Conservation (phyloP, 2,797 vertebrate genomes). For the Epinephelus awoara region DNA sequence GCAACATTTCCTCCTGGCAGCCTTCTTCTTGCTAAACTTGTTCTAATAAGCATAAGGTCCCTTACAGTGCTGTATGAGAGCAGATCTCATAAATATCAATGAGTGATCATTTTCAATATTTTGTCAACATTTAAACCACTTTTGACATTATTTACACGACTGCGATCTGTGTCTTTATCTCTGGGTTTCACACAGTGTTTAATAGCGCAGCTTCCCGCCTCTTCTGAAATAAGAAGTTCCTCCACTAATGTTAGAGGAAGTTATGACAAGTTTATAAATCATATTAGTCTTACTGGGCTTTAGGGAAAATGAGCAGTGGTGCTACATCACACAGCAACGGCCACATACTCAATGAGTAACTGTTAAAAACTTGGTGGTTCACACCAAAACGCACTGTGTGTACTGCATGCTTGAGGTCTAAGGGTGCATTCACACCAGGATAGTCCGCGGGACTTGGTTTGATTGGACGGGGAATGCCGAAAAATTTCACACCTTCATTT, state of each 20-base stretch:
- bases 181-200: background rate
- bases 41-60: constrained; percentile 7
- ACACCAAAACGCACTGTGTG: background rate
- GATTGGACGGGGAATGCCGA: too few relatives aligned
- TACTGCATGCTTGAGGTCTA: background rate
- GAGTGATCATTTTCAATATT: background rate
- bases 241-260: background rate
- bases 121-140: background rate
- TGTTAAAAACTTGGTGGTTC: background rate
- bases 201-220: background rate
- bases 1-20: background rate
- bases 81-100: constrained; percentile 2
- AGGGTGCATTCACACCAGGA: too few relatives aligned
- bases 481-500: too few relatives aligned
- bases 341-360: background rate
- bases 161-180: too few relatives aligned
- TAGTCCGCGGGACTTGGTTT: too few relatives aligned
- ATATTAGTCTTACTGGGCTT: background rate
- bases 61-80: background rate
- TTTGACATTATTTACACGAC: background rate
- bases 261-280: background rate
- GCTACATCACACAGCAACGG: background rate
- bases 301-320: background rate
- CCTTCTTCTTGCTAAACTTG: background rate
- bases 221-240: background rate